Base-by-base conservation (phyloP, 1,140 invertebrate species). In the Ceratina australensis region DNA sequence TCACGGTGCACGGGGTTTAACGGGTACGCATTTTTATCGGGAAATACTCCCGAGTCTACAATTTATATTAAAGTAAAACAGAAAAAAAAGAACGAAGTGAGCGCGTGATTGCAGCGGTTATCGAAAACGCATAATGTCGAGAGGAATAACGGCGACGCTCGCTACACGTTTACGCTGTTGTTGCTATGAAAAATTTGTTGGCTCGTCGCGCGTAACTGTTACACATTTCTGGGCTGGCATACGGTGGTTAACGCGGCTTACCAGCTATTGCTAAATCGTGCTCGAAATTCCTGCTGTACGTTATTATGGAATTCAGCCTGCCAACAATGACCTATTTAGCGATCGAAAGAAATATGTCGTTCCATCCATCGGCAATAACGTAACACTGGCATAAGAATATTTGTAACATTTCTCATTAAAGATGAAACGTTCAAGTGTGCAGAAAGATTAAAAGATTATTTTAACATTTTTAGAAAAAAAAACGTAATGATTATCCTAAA, bases 161-260 rank as follows among this genome's bases (percentile, higher is more conserved):
- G 5, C 15, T 42, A 8, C 28, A 28, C 5, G 5, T 47, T 26
- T 65, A 13, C 18, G 22, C 1, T 12, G 59, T 50, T 61, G 42
- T 69, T 52, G 3, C 26, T 28, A 24, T 61, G 33, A 56, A 72
- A 76, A 74, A 72, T 74, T 64, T 47, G 72, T 82, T 76, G 72
- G 72, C 65, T 82, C 63, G 50, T 50, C n/a, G 59, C n/a, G 8
- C 52, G 42, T 59, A 50, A 65, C 50, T 78, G 18, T 72, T 72
- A 65, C 59, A 49, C 33, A 49, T 78, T 65, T 78, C 76, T 60
- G 61, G 33, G 64, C 28, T 18, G 42, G 76, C 24, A 68, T 72
- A 63, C 69, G 75, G 68, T 76, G 80, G 77, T 81, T 72, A 75
- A 50, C 66, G 82, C 56, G 82, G 69, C 61, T 67, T 63, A 67